These are phyloP conservation scores for Naja naja DNA, from an alignment of 2,113 vertebrate species.

Conservation along the genomic window DNA sequence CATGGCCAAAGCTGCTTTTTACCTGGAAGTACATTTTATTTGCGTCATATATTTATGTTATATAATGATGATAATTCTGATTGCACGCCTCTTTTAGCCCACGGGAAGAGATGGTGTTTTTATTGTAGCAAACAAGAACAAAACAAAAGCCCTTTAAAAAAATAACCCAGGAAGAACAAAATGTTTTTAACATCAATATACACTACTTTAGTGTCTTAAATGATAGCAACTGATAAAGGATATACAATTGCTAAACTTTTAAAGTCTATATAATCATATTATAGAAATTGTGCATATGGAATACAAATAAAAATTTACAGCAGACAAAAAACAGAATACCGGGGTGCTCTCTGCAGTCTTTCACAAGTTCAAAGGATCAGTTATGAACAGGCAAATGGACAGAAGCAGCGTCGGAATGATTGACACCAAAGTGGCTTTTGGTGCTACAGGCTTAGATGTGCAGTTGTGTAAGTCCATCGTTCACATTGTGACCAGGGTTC, in stretches of 20 bases:
- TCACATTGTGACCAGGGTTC: conserved; percentile 26
- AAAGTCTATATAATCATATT: background rate
- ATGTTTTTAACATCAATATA: background rate
- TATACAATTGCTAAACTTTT: background rate
- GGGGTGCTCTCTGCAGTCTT: background rate
- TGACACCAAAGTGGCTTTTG: background rate
- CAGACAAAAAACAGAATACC: background rate
- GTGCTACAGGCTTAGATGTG: background rate
- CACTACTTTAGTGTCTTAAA: background rate
- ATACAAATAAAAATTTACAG: background rate
- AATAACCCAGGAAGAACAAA: background rate
- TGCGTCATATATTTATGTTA: background rate
- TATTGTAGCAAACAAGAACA: background rate
- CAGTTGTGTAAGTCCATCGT: conserved; percentile 6
- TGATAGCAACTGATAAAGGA: conserved; percentile 13
- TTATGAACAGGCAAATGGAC: background rate
- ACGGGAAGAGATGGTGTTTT: background rate
- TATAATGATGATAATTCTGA: background rate
- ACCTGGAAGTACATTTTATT: background rate
- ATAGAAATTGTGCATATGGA: background rate
- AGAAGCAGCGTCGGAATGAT: conserved; percentile 10
- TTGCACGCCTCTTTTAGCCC: background rate
- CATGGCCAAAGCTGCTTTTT: background rate
- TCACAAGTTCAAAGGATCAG: conserved; percentile 22
- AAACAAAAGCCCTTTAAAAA: background rate